phyloP scores from a whole-genome alignment of 2,888 invertebrate genomes.

The Epinotia bilunana region DNA sequence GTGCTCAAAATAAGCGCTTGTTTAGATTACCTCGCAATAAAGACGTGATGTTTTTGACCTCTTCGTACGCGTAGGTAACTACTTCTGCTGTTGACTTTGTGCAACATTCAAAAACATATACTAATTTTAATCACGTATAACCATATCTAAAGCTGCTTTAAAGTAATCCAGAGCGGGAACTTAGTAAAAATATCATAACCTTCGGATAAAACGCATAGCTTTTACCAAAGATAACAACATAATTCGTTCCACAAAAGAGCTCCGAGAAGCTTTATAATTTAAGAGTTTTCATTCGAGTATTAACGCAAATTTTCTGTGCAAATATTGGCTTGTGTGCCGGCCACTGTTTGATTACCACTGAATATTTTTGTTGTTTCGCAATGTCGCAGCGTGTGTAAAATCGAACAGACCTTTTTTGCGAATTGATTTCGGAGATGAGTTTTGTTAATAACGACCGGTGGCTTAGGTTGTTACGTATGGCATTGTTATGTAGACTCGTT shows the following conservation, averaged over 20 bases:
- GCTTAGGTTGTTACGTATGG: conserved; percentile 24
- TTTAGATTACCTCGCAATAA: too few relatives aligned
- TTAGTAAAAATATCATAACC: neutral
- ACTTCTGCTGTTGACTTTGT: too few relatives aligned
- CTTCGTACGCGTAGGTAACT: too few relatives aligned
- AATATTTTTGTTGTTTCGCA: conserved; percentile 65
- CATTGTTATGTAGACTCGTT: conserved; percentile 11
- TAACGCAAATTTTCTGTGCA: conserved; percentile 62
- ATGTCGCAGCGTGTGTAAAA: conserved; percentile 49
- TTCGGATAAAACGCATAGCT: neutral
- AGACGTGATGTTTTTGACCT: too few relatives aligned
- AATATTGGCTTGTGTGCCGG: conserved; percentile 65
- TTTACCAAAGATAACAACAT: conserved; percentile 11
- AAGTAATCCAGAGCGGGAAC: neutral
- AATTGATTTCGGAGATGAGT: conserved; percentile 39
- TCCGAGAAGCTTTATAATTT: conserved; percentile 56
- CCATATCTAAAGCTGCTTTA: neutral
- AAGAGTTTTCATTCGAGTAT: conserved; percentile 57
- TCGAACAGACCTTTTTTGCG: conserved; percentile 37
- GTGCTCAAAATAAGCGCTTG: too few relatives aligned
- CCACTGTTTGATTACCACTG: conserved; percentile 67
- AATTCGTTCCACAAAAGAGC: conserved; percentile 55
- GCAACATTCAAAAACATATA: neutral
- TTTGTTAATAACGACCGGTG: conserved; percentile 30
- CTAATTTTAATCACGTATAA: neutral